Base-by-base conservation (phyloP, 2,888 invertebrate genomes). In the Drosophila picticornis region DNA sequence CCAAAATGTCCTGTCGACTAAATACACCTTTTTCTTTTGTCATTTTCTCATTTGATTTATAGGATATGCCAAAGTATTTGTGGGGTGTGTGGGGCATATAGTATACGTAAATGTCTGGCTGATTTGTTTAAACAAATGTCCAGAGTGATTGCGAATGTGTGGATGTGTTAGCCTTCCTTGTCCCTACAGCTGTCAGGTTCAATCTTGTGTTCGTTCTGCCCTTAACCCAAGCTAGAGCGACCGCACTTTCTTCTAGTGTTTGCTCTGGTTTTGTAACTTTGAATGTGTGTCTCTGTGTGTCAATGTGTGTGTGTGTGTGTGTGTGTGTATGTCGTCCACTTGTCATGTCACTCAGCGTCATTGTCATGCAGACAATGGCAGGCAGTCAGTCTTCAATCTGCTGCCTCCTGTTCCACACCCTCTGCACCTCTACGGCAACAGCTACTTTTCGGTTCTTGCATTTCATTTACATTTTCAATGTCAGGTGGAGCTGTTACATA, bases 301-400 rank as follows among this genome's bases (percentile, higher is more conserved):
- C 46, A 43, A 34, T 75, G 34, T 34, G 67, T 74, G 29, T 59
- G 46, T 68, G 29, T 59, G 32, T 62, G 43, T 68, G 19, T 68
- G 57, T 62, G 65, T 70, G 27, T 72, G 60, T 69, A 60, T 81
- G 84, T 87, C 84, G 87, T 83, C 89, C 89, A 89, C 84, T 88
- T 89, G 89, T 89, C 87, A 89, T 86, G 89, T 88, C 89, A 87
- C 73, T 84, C 84, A 79, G 69, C 83, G 80, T 84, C 89, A 87
- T 86, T 87, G 89, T 88, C 87, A 80, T 70, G 72, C 74, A 84
- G 75, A 86, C 88, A 86, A 88, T 85, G 73, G 48, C 68, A 61
- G 61, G 31, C 72, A 75, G 74, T 53, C 69, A 38, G 73, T 72
- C 70, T 60, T 72, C 73, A 81, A 69, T 72, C 77, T 72, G 75